Conservation (phyloP, 2,888 invertebrate genomes). For the Aphidius colemani region DNA sequence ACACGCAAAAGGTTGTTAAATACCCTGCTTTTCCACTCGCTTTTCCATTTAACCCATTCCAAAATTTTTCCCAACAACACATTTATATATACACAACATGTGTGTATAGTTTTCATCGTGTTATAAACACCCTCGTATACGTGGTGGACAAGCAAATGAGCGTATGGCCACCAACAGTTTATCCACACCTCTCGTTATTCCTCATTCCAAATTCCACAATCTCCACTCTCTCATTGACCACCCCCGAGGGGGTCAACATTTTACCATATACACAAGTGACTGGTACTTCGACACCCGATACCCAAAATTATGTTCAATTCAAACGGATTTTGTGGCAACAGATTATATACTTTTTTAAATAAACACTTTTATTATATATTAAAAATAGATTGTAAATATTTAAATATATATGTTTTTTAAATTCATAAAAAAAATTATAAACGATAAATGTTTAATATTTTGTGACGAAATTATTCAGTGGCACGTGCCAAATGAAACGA, state of each 20-base stretch:
- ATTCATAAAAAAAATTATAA: background rate
- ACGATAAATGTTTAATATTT: too few relatives aligned
- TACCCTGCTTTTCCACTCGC: conserved; percentile 11
- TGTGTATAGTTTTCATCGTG: conserved; percentile 3
- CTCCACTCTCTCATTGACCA: conserved; percentile 16
- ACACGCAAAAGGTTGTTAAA: conserved; percentile 5
- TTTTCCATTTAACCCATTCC: conserved; percentile 13
- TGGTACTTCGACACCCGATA: conserved; percentile 51
- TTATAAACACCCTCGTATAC: conserved; percentile 16
- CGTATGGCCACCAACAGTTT: conserved; percentile 7
- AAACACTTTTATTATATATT: conserved; percentile 10
- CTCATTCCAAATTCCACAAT: background rate
- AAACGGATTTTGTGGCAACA: conserved; percentile 56
- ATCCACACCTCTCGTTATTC: conserved; percentile 8
- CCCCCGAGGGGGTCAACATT: conserved; percentile 11
- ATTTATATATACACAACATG: conserved; percentile 6
- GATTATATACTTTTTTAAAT: conserved; percentile 47
- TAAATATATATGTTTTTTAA: conserved; percentile 1
- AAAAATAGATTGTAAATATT: background rate
- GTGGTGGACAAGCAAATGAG: conserved; percentile 5
- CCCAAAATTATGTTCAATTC: conserved; percentile 59
- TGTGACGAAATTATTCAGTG: background rate
- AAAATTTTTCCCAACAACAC: background rate
- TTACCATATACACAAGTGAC: conserved; percentile 22
- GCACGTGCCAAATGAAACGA: conserved; percentile 12